Conservation (phyloP, 1,140 invertebrate species). For the Argopecten irradians region DNA sequence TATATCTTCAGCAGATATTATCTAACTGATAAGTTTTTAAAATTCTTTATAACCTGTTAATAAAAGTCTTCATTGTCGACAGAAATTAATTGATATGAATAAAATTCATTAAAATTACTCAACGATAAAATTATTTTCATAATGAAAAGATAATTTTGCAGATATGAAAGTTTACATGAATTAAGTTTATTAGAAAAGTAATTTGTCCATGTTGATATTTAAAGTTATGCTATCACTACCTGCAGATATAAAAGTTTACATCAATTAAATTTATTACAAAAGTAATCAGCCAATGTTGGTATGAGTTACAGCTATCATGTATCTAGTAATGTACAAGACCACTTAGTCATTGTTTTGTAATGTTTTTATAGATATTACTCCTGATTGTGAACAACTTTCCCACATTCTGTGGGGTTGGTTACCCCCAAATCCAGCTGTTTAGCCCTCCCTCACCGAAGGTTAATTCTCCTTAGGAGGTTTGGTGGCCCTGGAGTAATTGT, state of each 20-base stretch:
- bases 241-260: background rate
- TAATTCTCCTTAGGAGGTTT: constrained; percentile 15
- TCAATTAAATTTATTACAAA: background rate
- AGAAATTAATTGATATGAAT: background rate
- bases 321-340: background rate
- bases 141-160: background rate
- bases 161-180: background rate
- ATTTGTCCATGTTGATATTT: background rate
- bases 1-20: background rate
- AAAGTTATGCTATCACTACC: too few relatives aligned
- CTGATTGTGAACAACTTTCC: background rate
- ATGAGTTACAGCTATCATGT: background rate
- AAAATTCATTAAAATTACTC: background rate
- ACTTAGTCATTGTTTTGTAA: background rate
- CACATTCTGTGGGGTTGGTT: background rate
- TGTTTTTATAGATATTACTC: background rate
- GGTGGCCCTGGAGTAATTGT: background rate
- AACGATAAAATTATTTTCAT: background rate
- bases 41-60: too few relatives aligned
- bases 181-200: background rate
- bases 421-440: constrained; percentile 3
- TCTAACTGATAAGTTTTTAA: background rate
- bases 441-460: background rate
- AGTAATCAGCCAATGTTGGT: background rate
- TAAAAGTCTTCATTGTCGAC: background rate